Conservation (phyloP, 2,113 vertebrate species). For the Pipra filicauda region DNA sequence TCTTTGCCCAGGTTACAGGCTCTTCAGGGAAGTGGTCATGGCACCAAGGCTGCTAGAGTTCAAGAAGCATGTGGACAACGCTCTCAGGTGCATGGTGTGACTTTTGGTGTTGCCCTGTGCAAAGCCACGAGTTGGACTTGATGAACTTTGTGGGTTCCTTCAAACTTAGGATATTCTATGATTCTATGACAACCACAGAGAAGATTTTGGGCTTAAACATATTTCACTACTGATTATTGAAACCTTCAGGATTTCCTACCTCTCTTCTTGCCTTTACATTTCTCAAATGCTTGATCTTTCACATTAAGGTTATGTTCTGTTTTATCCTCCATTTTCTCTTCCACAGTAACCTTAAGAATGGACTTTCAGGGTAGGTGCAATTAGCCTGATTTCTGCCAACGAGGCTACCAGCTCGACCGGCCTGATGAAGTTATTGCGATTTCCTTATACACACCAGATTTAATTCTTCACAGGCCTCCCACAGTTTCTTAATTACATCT, state of each 20-base stretch:
- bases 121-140: background rate
- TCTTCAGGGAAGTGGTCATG: background rate
- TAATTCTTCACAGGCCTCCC: background rate
- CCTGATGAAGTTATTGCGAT: background rate
- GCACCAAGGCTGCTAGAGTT: background rate
- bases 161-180: background rate
- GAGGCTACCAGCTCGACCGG: accelerated
- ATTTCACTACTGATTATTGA: background rate
- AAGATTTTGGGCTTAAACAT: background rate
- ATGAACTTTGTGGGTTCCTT: background rate
- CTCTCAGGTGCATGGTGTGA: background rate
- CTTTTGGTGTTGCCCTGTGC: background rate
- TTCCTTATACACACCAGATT: background rate
- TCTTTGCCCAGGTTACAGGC: background rate
- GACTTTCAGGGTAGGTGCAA: background rate
- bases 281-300: background rate
- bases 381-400: background rate
- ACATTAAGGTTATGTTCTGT: background rate
- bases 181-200: background rate
- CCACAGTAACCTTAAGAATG: background rate
- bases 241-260: background rate
- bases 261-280: background rate
- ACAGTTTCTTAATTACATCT: background rate
- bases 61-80: accelerated
- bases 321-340: background rate